A percentile compares a stretch with the other conserved stretches of the same genome.
Evolutionary conservation across 2,797 vertebrate genomes (phyloP).

Genomic region (Clarias platycephalus): DNA sequence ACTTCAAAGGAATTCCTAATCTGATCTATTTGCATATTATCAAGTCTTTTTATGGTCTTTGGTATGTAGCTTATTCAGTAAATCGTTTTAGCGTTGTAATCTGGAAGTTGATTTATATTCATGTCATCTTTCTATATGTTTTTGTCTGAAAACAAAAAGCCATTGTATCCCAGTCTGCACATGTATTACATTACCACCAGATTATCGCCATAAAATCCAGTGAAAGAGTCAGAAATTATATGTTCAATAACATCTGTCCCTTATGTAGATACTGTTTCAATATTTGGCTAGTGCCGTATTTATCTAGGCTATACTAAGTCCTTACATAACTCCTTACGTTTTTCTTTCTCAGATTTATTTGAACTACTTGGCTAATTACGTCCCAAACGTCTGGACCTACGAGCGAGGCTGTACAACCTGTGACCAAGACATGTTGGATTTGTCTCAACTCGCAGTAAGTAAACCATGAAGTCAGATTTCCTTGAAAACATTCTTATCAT

Average conservation of each 20-base stretch:
- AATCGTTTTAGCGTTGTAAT: no score
- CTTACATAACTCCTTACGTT: background rate
- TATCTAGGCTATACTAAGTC: background rate
- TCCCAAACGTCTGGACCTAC: slow-evolving; percentile 92
- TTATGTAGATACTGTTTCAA: background rate
- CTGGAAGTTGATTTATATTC: no score
- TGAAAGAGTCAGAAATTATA: background rate
- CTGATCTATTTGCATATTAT: background rate
- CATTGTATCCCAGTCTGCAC: background rate
- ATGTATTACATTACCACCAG: background rate
- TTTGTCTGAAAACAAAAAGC: background rate
- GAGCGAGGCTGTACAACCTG: slow-evolving; percentile 86
- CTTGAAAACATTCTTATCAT: background rate
- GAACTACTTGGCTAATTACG: slow-evolving; percentile 94
- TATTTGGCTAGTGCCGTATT: background rate
- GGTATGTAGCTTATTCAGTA: background rate
- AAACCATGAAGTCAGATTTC: slow-evolving; percentile 39
- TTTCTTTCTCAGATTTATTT: slow-evolving; percentile 82
- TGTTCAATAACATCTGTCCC: background rate
- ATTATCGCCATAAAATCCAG: background rate
- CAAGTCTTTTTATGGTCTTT: background rate
- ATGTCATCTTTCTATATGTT: no score
- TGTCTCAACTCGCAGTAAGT: slow-evolving; percentile 84
- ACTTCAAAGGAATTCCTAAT: background rate
- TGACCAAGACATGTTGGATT: slow-evolving; percentile 81